Percentiles rank a stretch among this genome's conserved stretches.
Evolutionary conservation across 2,113 vertebrate species (phyloP).

Genomic region (Globicephala melas): DNA sequence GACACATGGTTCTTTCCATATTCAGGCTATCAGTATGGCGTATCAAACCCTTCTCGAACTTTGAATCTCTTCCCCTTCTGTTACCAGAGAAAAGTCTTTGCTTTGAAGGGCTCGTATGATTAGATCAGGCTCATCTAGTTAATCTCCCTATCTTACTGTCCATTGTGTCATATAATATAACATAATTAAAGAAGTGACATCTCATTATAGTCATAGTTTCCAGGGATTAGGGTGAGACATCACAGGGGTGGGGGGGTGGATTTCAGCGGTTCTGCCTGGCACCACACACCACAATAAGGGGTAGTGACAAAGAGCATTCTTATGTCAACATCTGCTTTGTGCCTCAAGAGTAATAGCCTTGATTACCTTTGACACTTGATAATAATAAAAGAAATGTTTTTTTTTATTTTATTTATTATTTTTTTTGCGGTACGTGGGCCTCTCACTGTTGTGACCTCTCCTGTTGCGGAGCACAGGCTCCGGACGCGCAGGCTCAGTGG

Average conservation of each 20-base stretch:
- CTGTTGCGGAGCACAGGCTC: no score
- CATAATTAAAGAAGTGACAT: neutral
- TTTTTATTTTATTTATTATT: no score
- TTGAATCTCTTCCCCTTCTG: neutral
- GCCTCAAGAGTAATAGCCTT: neutral
- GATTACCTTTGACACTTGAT: neutral
- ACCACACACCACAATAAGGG: neutral
- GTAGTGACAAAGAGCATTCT: rapidly evolving
- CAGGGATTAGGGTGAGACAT: neutral
- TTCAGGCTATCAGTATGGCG: neutral
- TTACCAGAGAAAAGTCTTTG: neutral
- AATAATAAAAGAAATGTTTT: neutral
- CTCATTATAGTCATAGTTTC: neutral
- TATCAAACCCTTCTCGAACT: neutral
- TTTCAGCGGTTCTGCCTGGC: neutral
- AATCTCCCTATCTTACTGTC: neutral
- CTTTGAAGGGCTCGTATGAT: neutral
- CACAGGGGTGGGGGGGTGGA: rapidly evolving
- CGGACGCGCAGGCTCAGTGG: no score
- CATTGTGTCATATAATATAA: neutral
- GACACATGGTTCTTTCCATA: no score
- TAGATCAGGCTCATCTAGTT: neutral
- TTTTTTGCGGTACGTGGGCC: no score
- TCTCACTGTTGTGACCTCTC: no score
- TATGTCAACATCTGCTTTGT: neutral